Percentiles rank a stretch among this genome's conserved stretches.
Evolutionary conservation across 2,888 invertebrate genomes (phyloP).

Genomic region (Petrophora chlorosata): DNA sequence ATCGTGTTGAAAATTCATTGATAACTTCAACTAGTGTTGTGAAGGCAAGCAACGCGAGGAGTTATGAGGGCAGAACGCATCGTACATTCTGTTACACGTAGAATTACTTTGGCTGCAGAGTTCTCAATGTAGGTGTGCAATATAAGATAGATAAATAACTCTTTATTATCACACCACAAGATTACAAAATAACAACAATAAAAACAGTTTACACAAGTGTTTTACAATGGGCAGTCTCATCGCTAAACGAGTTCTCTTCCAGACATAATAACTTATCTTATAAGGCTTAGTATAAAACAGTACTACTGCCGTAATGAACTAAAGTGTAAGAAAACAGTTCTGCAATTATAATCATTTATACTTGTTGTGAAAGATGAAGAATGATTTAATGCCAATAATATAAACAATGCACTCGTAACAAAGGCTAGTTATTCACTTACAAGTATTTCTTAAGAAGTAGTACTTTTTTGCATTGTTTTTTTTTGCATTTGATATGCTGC

Average conservation of each 20-base stretch:
- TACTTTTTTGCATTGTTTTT: no score
- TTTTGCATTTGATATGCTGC: no score
- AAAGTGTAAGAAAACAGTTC: background rate
- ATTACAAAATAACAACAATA: no score
- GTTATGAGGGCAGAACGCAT: slow-evolving; percentile 17
- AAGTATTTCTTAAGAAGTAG: no score
- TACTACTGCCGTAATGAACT: background rate
- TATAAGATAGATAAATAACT: no score
- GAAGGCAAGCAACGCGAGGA: slow-evolving; percentile 9
- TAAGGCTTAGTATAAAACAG: background rate
- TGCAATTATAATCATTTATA: background rate
- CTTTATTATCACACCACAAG: no score
- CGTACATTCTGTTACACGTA: background rate
- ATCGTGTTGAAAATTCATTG: slow-evolving; percentile 17
- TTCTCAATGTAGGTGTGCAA: slow-evolving; percentile 1
- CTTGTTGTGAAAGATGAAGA: background rate
- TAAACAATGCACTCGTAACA: background rate
- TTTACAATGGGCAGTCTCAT: no score
- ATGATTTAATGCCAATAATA: background rate
- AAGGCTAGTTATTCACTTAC: no score
- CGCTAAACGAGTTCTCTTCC: no score
- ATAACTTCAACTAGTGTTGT: slow-evolving; percentile 13
- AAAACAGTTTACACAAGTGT: no score
- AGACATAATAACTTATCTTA: no score
- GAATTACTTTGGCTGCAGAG: background rate